phyloP scores from a whole-genome alignment of 2,797 vertebrate species.

The Xiphophorus birchmanni region DNA sequence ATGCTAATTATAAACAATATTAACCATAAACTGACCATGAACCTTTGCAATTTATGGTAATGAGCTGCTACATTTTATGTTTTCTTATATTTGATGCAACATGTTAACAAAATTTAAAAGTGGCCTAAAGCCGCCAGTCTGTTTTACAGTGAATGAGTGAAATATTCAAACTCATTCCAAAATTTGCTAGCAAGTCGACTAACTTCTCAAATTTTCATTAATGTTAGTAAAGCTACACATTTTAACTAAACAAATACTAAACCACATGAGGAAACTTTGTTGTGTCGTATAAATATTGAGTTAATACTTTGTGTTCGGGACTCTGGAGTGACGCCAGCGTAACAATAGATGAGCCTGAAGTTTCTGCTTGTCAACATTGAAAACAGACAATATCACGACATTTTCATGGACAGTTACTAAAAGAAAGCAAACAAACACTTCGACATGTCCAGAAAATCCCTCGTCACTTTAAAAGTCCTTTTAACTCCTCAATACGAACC shows the following conservation, averaged over 20 bases:
- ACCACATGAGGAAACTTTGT: not conserved
- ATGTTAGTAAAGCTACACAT: not conserved
- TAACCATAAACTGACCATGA: not conserved
- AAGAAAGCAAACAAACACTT: constrained; percentile 29
- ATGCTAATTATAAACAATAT: not conserved
- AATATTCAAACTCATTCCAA: not conserved
- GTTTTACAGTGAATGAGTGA: not conserved
- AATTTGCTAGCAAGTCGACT: not conserved
- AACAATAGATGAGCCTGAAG: constrained; percentile 8
- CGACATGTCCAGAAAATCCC: constrained; percentile 48
- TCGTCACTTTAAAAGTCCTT: constrained; percentile 7
- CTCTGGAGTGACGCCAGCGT: constrained; percentile 39
- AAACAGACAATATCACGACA: not conserved
- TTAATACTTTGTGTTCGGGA: not conserved
- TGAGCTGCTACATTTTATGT: not conserved
- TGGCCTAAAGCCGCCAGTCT: not conserved
- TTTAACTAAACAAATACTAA: not conserved
- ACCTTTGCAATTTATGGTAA: not conserved
- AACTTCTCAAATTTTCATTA: not conserved
- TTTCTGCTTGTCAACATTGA: constrained; percentile 6
- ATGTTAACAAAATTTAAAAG: not conserved
- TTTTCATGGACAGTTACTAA: constrained; percentile 23
- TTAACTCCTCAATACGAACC: not conserved
- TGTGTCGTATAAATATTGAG: not conserved
- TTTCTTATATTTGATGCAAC: not conserved